Evolutionary conservation across 1,140 invertebrate genomes (phyloP).

Genomic region (Drosophila aff.): DNA sequence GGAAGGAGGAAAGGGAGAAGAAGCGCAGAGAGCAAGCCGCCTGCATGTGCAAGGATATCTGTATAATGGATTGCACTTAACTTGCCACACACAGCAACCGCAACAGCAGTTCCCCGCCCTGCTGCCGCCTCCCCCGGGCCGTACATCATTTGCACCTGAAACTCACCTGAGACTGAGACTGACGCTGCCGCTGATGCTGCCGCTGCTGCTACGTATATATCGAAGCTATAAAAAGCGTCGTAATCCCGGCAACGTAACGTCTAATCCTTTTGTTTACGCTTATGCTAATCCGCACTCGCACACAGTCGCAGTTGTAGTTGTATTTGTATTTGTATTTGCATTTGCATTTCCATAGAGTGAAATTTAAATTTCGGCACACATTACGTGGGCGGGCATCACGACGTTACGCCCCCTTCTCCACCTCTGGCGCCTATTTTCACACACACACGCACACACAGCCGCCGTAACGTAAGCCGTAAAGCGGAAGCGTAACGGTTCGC

Average conservation of each 20-base stretch:
- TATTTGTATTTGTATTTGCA: slow-evolving; percentile 38
- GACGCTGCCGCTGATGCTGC: slow-evolving; percentile 16
- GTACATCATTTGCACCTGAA: slow-evolving; percentile 72
- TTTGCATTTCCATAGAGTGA: slow-evolving; percentile 67
- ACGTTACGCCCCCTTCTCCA: slow-evolving; percentile 56
- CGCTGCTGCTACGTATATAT: slow-evolving; percentile 34
- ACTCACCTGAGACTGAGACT: slow-evolving; percentile 57
- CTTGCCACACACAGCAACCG: slow-evolving; percentile 75
- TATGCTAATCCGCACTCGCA: slow-evolving; percentile 66
- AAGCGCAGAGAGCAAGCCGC: slow-evolving; percentile 34
- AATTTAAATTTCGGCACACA: slow-evolving; percentile 83
- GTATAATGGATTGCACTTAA: slow-evolving; percentile 84
- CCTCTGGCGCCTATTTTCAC: slow-evolving; percentile 68
- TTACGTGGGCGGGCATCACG: slow-evolving; percentile 71
- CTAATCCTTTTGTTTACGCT: slow-evolving; percentile 77
- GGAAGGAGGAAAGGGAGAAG: not conserved
- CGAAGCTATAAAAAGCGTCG: slow-evolving; percentile 35
- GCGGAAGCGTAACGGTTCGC: slow-evolving; percentile 68
- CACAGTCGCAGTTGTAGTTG: slow-evolving; percentile 39
- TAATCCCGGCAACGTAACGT: slow-evolving; percentile 56
- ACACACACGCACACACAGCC: slow-evolving; percentile 28
- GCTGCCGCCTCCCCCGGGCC: slow-evolving; percentile 20
- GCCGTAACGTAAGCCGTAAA: slow-evolving; percentile 37
- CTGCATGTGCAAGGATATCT: slow-evolving; percentile 68
- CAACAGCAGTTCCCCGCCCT: slow-evolving; percentile 46